Base-by-base conservation (phyloP, 2,113 vertebrate species). In the Podilymbus podiceps region DNA sequence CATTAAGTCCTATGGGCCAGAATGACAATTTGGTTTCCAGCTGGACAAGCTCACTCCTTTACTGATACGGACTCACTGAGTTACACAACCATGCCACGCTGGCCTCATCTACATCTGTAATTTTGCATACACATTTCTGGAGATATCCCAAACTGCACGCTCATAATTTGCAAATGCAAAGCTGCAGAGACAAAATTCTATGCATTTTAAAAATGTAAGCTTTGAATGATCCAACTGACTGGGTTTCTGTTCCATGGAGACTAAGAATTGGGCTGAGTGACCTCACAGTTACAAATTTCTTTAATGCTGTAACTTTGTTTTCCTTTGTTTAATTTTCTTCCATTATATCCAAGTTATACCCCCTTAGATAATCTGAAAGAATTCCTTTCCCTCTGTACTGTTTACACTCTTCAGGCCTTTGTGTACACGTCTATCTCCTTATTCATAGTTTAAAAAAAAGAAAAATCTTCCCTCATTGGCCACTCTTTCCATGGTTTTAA, bases 321-420 rank as follows among this genome's bases (percentile, higher is more conserved):
- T 79, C 74, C 84, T 77, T 72, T 94, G 88, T 92, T 97, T 92
- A 87, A 66, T 90, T 87, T 95, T 92, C 89, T 92, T 42, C 89
- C 77, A 85, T 89, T 97, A 95, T 87, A 92, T 55, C 92, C 94
- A 93, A 96, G 94, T 93, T 91, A 97, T 94, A 91, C 31, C 80
- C 82, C 82, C 67, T 49, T 44, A 73, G 90, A 89, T 95, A 95
- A 95, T 76, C 89, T 85, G 73, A 89, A 95, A 91, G 73, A 95
- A 95, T 97, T 93, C 96, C 94, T 95, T 95, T 95, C 93, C 89
- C 78, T 89, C 81, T 76, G 62, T 56, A 85, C 80, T 97, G 91
- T 96, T 97, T 94, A 93, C 96, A 95, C 95, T 92, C 74, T 73
- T 95, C 91, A 91, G 94, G 95, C 94, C 90, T 95, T 95, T 97